These are phyloP conservation scores for Acanthosepion esculentum DNA, from an alignment of 2,888 invertebrate species.

Conservation along the genomic window DNA sequence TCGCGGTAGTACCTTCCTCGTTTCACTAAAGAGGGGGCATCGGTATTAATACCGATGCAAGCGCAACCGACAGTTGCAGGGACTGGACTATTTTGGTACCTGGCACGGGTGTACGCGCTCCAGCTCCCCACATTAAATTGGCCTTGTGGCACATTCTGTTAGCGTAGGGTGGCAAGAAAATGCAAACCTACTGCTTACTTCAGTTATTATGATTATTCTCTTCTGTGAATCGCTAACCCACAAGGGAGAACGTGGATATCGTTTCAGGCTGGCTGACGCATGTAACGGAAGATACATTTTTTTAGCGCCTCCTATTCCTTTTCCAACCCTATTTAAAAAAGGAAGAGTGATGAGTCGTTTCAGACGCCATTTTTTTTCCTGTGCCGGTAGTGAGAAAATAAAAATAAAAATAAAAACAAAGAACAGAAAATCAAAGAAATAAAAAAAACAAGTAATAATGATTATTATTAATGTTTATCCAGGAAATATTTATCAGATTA, in stretches of 20 bases:
- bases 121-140: too few relatives aligned
- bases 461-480: slow-evolving; percentile 33
- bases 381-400: not conserved
- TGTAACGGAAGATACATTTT: slow-evolving; percentile 4
- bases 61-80: too few relatives aligned
- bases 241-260: not conserved
- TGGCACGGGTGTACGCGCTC: too few relatives aligned
- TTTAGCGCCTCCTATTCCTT: not conserved
- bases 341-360: not conserved
- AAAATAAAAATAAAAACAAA: not conserved
- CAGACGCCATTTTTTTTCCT: not conserved
- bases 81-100: too few relatives aligned
- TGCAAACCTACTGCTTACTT: too few relatives aligned
- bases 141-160: too few relatives aligned
- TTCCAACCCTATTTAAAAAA: not conserved
- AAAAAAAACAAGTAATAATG: not conserved
- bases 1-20: too few relatives aligned
- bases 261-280: not conserved
- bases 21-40: too few relatives aligned
- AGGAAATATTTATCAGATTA: slow-evolving; percentile 33
- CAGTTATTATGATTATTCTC: not conserved
- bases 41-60: too few relatives aligned
- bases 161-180: too few relatives aligned
- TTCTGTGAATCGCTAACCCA: not conserved
- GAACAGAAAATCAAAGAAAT: not conserved